Evolutionary conservation across 2,888 invertebrate genomes (phyloP), one percentile per base, ranked within the genome.

Genomic region (Pandemis heparana): DNA sequence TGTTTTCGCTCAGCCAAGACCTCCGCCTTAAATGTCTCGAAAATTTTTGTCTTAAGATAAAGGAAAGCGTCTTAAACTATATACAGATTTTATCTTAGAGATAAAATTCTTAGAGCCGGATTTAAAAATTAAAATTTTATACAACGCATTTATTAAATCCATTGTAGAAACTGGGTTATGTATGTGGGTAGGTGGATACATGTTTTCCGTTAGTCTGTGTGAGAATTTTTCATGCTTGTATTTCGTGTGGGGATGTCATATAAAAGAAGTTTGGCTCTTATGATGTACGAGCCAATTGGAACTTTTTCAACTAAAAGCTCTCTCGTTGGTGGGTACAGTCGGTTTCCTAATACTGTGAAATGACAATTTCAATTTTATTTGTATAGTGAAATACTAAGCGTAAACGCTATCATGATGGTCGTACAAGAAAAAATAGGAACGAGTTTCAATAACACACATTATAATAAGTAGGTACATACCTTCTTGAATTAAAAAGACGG

Each of bases 11-110:
- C 78, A 76, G 80, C 62, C 81, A 82, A 85, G 85, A 85, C 85
- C 86, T 84, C 62, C 59, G 63, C 81, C 80, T 82, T 81, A 87
- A 87, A 88, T 85, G 86, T 85, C 83, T 86, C 85, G 81, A 83
- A 85, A 85, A 86, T 85, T 87, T 89, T 84, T 80, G 82, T 80
- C 82, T 80, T 78, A 79, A 87, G 88, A 90, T 89, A 91, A 90
- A 89, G 86, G 84, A 83, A 88, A 89, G 89, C 85, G 84, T 87
- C 86, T 86, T 86, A 81, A 85, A 83, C 85, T 65, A 70, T 82
- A 79, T 81, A 78, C 79, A 81, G 79, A 82, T 83, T 83, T 74
- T 70, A 64, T 73, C 69, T 65, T n/a, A 65, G 10, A 65, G 32
- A 70, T 74, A 70, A 74, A 73, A 74, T 70, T 74, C 64, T 74